A percentile compares a stretch with the other conserved stretches of the same genome.
These are phyloP conservation scores for Cabera pusaria DNA, from an alignment of 2,888 invertebrate genomes.

Conservation along the genomic window DNA sequence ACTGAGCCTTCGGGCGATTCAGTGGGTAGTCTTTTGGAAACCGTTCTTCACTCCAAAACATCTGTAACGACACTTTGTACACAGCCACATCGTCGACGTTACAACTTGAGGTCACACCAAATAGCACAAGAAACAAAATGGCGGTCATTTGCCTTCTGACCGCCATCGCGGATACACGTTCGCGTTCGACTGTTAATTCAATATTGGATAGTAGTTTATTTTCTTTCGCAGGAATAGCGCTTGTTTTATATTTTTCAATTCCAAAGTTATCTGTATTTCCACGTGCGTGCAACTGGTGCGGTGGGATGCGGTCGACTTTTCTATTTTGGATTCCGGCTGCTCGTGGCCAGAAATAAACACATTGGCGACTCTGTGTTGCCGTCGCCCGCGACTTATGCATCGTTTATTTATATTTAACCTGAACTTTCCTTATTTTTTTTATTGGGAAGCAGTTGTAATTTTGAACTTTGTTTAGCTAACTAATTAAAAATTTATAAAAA, in stretches of 20 bases:
- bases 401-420: constrained; percentile 42
- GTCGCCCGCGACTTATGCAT: constrained; percentile 50
- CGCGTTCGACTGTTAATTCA: constrained; percentile 23
- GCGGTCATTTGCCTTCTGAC: constrained; percentile 53
- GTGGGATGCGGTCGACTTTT: constrained; percentile 72
- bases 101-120: constrained; percentile 72
- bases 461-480: too few species aligned
- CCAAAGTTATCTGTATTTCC: constrained; percentile 40
- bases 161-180: constrained; percentile 53
- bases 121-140: constrained; percentile 63
- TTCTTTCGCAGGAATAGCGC: constrained; percentile 15
- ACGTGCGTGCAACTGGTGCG: constrained; percentile 64
- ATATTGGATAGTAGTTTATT: too few species aligned
- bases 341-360: constrained; percentile 75
- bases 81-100: constrained; percentile 91
- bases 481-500: too few species aligned
- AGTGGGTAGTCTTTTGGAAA: constrained; percentile 95
- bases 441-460: too few species aligned
- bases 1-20: constrained; percentile 95
- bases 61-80: constrained; percentile 93
- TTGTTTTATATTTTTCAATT: too few species aligned
- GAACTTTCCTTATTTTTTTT: constrained; percentile 29
- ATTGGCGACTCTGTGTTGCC: constrained; percentile 55
- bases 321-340: constrained; percentile 72
- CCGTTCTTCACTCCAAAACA: constrained; percentile 92